Evolutionary conservation across 2,888 invertebrate species (phyloP).

Genomic region (Euzophera pinguis): DNA sequence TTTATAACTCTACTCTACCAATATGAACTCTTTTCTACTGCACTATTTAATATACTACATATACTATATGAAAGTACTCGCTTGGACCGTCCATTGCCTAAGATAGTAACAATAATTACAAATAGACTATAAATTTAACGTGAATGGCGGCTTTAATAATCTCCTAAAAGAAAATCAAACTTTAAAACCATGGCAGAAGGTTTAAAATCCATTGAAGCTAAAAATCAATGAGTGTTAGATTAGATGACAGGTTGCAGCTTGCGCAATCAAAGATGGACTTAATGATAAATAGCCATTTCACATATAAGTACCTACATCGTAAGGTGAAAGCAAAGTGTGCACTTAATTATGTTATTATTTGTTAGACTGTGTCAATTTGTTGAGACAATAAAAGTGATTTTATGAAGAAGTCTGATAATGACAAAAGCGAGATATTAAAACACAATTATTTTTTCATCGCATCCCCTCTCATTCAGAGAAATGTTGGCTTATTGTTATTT

Average conservation of each 20-base stretch:
- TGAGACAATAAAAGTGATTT: background rate
- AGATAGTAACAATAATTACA: conserved; percentile 10
- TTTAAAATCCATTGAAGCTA: background rate
- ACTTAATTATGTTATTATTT: background rate
- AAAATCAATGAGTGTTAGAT: conserved; percentile 10
- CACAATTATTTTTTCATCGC: too few relatives aligned
- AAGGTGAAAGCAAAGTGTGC: background rate
- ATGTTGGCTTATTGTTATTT: too few relatives aligned
- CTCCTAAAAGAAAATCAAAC: background rate
- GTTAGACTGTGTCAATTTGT: background rate
- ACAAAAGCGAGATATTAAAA: too few relatives aligned
- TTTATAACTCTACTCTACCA: too few relatives aligned
- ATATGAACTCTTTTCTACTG: background rate
- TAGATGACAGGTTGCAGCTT: conserved; percentile 5
- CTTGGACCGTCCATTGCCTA: conserved; percentile 1
- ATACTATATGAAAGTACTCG: background rate
- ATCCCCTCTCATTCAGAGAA: too few relatives aligned
- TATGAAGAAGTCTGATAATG: too few relatives aligned
- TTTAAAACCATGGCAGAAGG: background rate
- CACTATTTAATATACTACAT: background rate
- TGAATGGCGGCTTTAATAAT: background rate
- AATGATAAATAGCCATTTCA: conserved; percentile 9
- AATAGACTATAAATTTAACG: conserved; percentile 3
- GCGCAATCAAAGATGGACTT: conserved; percentile 6
- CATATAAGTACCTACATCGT: background rate